Evolutionary conservation across 2,888 invertebrate genomes (phyloP).

Genomic region (Microctonus hyperodae): DNA sequence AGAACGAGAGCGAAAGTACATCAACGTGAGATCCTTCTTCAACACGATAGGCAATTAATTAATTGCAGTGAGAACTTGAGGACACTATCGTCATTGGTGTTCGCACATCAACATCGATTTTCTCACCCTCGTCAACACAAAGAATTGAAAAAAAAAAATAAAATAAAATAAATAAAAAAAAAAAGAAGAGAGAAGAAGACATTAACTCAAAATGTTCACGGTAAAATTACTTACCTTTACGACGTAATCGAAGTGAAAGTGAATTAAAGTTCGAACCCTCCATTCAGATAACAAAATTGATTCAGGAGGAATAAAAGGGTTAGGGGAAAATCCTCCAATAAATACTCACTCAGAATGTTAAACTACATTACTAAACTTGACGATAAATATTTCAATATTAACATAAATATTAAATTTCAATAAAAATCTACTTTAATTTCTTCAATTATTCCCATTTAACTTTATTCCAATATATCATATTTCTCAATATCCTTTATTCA

Average conservation of each 20-base stretch:
- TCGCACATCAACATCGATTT: slow-evolving; percentile 8
- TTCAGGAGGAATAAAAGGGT: slow-evolving; percentile 16
- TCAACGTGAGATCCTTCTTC: slow-evolving; percentile 9
- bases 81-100: slow-evolving; percentile 16
- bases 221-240: slow-evolving; percentile 38
- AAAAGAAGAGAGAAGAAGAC: slow-evolving; percentile 18
- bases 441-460: no score
- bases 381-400: no score
- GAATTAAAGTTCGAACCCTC: slow-evolving; percentile 43
- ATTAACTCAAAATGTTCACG: slow-evolving; percentile 47
- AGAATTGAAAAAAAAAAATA: not conserved
- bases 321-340: not conserved
- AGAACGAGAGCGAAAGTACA: slow-evolving; percentile 11
- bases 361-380: no score
- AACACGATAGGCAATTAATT: slow-evolving; percentile 35
- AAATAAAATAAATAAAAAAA: not conserved
- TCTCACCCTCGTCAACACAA: slow-evolving; percentile 29
- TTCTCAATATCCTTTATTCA: no score
- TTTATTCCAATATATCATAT: no score
- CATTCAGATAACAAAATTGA: slow-evolving; percentile 5
- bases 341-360: no score
- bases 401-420: no score
- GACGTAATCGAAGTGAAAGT: slow-evolving; percentile 38
- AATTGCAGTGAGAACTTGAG: slow-evolving; percentile 33
- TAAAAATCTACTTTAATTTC: no score